phyloP scores from a whole-genome alignment of 2,888 invertebrate genomes.

The Erynnis tages region DNA sequence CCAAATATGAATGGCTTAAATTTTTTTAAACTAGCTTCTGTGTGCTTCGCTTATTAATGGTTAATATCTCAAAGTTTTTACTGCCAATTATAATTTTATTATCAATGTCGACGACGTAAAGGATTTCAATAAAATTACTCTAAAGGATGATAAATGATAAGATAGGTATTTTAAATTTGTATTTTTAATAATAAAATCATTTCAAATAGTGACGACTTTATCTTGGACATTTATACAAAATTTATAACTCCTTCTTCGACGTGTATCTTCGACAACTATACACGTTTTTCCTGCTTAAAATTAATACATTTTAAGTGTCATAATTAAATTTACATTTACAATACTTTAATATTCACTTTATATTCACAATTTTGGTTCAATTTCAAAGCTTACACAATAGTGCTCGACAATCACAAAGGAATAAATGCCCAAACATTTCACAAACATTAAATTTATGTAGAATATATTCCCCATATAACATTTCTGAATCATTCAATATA shows the following conservation, averaged over 20 bases:
- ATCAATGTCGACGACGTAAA: not conserved
- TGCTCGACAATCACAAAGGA: slow-evolving; percentile 19
- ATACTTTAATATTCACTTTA: slow-evolving; percentile 10
- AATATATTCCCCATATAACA: slow-evolving; percentile 27
- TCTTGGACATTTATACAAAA: slow-evolving; percentile 14
- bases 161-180: slow-evolving; percentile 9
- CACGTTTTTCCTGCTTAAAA: slow-evolving; percentile 6
- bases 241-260: slow-evolving; percentile 10
- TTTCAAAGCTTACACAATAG: slow-evolving; percentile 27
- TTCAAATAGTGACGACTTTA: slow-evolving; percentile 21
- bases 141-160: slow-evolving; percentile 23
- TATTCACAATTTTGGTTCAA: slow-evolving; percentile 21
- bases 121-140: not conserved
- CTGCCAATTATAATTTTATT: not conserved
- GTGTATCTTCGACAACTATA: not conserved
- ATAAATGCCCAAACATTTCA: slow-evolving; percentile 22
- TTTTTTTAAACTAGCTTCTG: too few relatives aligned
- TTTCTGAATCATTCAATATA: slow-evolving; percentile 32
- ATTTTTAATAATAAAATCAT: slow-evolving; percentile 28
- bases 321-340: slow-evolving; percentile 2
- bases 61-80: not conserved
- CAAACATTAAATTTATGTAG: slow-evolving; percentile 12
- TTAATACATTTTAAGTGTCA: not conserved
- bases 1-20: too few relatives aligned
- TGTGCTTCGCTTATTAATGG: too few relatives aligned